Evolutionary conservation across 2,797 vertebrate genomes (phyloP).

Genomic region (Rallus crepitans): DNA sequence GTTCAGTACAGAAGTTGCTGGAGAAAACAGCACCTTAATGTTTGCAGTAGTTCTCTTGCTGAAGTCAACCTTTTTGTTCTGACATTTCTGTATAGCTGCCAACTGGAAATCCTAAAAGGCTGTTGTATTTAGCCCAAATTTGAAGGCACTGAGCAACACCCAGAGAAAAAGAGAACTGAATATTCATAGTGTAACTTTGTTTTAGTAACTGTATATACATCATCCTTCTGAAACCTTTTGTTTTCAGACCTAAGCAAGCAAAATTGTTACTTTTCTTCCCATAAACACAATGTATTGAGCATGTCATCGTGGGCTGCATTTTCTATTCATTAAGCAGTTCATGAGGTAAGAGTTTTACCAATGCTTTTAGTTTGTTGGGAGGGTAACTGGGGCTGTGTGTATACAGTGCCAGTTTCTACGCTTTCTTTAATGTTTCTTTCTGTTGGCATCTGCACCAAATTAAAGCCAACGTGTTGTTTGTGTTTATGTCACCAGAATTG

Average conservation of each 20-base stretch:
- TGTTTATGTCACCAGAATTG: neutral
- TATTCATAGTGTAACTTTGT: neutral
- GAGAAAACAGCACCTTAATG: neutral
- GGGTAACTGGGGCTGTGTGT: neutral
- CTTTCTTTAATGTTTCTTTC: neutral
- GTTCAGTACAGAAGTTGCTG: neutral
- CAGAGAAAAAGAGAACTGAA: neutral
- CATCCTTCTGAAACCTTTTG: neutral
- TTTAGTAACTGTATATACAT: neutral
- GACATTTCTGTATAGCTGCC: neutral
- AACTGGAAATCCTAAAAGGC: neutral
- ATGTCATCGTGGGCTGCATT: neutral
- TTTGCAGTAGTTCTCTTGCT: neutral
- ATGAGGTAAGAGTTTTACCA: neutral
- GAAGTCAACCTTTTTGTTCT: neutral
- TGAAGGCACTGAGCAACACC: neutral
- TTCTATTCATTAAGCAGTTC: neutral
- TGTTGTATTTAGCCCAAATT: neutral
- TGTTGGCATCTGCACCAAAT: neutral
- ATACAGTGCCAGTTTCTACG: neutral
- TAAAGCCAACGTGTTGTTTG: neutral
- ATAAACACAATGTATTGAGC: neutral
- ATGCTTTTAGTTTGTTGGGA: neutral
- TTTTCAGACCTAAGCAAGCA: neutral
- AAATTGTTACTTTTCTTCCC: neutral